Evolutionary conservation across 2,888 invertebrate genomes (phyloP), one percentile per base, ranked within the genome.

Genomic region (Nudaria mundana): DNA sequence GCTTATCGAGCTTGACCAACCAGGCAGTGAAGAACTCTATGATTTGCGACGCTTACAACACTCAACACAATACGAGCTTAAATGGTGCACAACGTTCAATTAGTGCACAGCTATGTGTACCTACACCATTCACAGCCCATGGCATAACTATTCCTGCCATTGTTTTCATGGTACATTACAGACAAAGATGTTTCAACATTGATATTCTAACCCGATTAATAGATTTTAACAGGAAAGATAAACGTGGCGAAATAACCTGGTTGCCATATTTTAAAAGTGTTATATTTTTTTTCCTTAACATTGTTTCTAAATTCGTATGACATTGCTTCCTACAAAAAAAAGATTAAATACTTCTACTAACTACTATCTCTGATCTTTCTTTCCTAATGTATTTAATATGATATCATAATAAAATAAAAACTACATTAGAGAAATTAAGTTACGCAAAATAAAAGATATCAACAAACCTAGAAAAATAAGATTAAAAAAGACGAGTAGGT

Each of bases 121-220:
- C n/a, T n/a, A n/a, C 59, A 44, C 67, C 58, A 64, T 72, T 66
- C 69, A 54, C 52, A 38, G 34, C 37, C 40, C 37, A 42, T 48
- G 49, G 40, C 37, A 16, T 50, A 55, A 55, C 44, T 35, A 39
- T 39, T 43, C 28, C 30, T 24, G 46, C 76, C 63, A 85, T 83
- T 83, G 84, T 85, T 62, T 80, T 79, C 71, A 80, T 73, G 76
- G 67, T 65, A 69, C 73, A 71, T 75, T 77, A 69, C 62, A 52
- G 52, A 11, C 44, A 23, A 28, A 23, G 35, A 52, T 52, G 60
- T 76, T 79, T 63, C 81, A 62, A 28, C 34, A 43, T 52, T 68
- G 74, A 76, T 81, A 78, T 71, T 74, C 68, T 72, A 8, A 71
- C 67, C 68, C 78, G 81, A 82, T 84, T 83, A 78, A 85, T 83